A percentile compares a stretch with the other conserved stretches of the same genome.
Evolutionary conservation across 1,140 invertebrate species (phyloP).

Genomic region (Xylocopa sonorina): DNA sequence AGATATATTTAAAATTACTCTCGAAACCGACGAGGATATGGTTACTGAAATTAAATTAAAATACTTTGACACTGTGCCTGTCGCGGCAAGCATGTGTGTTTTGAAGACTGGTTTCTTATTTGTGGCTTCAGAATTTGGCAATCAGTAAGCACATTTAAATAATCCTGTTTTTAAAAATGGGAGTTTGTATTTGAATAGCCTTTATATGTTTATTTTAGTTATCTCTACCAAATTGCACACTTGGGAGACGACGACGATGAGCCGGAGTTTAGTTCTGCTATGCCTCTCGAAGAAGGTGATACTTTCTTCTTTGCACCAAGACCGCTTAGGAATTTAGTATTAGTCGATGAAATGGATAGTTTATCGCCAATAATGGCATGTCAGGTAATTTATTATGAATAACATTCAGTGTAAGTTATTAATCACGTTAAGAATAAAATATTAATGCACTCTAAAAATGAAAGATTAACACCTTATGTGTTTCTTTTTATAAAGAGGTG

Average conservation of each 20-base stretch:
- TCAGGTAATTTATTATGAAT: constrained; percentile 84
- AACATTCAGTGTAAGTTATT: not conserved
- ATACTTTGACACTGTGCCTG: constrained; percentile 99
- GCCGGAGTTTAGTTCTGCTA: constrained; percentile 98
- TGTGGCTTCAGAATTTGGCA: constrained; percentile 99
- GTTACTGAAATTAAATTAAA: constrained; percentile 99
- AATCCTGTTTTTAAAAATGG: not conserved
- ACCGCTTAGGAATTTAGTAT: constrained; percentile 95
- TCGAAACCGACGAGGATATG: constrained; percentile 98
- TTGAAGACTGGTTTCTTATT: constrained; percentile 99
- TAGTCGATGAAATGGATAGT: constrained; percentile 99
- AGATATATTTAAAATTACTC: constrained; percentile 98
- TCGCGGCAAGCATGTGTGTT: constrained; percentile 97
- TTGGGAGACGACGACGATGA: constrained; percentile 99
- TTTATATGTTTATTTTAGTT: constrained; percentile 84
- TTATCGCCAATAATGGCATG: constrained; percentile 96
- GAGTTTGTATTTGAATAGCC: not conserved
- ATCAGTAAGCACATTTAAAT: constrained; percentile 92
- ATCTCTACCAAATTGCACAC: constrained; percentile 99
- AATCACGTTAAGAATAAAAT: not conserved
- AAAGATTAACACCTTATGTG: constrained; percentile 50
- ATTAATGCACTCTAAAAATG: constrained; percentile 72
- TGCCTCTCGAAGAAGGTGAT: constrained; percentile 99
- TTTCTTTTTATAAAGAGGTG: constrained; percentile 70
- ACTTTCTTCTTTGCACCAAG: constrained; percentile 99